phyloP scores from a whole-genome alignment of 2,888 invertebrate genomes.

The Pocota personata region DNA sequence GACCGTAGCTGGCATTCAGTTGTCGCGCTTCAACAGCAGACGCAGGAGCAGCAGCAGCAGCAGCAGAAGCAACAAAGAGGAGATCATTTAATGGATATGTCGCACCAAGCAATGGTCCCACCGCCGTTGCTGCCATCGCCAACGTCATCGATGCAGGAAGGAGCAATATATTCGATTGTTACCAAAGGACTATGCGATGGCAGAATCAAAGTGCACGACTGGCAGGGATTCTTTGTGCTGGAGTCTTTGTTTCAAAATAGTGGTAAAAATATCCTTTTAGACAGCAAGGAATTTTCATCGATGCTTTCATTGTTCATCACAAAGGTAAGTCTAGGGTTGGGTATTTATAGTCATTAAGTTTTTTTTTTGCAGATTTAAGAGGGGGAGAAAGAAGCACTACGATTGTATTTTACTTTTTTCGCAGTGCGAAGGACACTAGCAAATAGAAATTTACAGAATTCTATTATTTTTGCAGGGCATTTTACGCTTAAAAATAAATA shows the following conservation, averaged over 20 bases:
- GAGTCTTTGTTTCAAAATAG: conserved; percentile 81
- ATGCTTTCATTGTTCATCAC: conserved; percentile 80
- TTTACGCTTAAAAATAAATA: too few species aligned
- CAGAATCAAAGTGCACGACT: conserved; percentile 78
- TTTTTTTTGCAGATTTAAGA: not conserved
- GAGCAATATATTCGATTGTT: conserved; percentile 79
- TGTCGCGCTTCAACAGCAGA: conserved; percentile 47
- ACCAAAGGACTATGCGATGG: conserved; percentile 79
- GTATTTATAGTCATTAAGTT: conserved; percentile 13
- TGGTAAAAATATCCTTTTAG: conserved; percentile 81
- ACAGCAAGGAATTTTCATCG: conserved; percentile 81
- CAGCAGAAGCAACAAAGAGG: conserved; percentile 34
- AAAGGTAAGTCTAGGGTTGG: conserved; percentile 78
- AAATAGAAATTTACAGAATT: too few species aligned
- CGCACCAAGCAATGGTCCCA: conserved; percentile 6
- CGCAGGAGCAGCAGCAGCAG: conserved; percentile 55
- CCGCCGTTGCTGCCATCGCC: conserved; percentile 38
- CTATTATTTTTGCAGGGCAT: too few species aligned
- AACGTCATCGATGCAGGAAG: conserved; percentile 77
- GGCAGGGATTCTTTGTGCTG: conserved; percentile 78
- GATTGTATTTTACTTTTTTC: not conserved
- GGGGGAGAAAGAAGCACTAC: not conserved
- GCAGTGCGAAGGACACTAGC: not conserved
- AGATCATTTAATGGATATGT: conserved; percentile 51
- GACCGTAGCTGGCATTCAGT: conserved; percentile 78